Percentiles rank a stretch among this genome's conserved stretches.
Conservation (phyloP, 53 echinoderm and acorn worm species). For the Paelopatides confundens region DNA sequence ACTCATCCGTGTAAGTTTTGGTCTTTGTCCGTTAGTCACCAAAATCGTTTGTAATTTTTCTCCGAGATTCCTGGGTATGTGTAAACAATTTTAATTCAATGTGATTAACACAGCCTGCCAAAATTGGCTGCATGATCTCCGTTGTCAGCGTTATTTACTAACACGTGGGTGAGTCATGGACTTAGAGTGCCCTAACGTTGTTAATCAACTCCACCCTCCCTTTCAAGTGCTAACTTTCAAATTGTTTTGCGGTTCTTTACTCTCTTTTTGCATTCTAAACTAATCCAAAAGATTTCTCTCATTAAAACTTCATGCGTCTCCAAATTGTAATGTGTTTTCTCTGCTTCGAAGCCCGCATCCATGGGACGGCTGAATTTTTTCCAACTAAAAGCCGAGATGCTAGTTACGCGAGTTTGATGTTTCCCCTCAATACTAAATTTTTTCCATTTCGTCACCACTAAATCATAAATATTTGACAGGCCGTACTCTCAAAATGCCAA, state of each 20-base stretch:
- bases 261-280: background rate
- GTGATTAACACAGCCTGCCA: conserved; percentile 25
- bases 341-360: background rate
- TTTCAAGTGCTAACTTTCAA: background rate
- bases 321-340: background rate
- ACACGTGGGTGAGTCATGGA: conserved; percentile 35
- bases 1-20: conserved; percentile 24
- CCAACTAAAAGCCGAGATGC: background rate
- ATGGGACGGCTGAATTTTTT: background rate
- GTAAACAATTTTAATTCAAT: conserved; percentile 47
- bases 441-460: background rate
- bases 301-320: background rate
- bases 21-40: conserved; percentile 36
- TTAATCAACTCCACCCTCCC: conserved; percentile 13
- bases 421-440: background rate
- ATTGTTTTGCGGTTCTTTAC: background rate
- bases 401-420: background rate
- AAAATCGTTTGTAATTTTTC: conserved; percentile 10
- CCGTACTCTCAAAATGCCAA: background rate
- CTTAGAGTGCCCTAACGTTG: conserved; percentile 30
- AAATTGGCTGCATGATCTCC: conserved; percentile 6
- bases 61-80: background rate
- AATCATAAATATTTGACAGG: background rate
- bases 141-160: conserved; percentile 23
- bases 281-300: background rate